A percentile compares a stretch with the other conserved stretches of the same genome.
Conservation (phyloP, 1,140 invertebrate genomes). For the Myzus persicae region DNA sequence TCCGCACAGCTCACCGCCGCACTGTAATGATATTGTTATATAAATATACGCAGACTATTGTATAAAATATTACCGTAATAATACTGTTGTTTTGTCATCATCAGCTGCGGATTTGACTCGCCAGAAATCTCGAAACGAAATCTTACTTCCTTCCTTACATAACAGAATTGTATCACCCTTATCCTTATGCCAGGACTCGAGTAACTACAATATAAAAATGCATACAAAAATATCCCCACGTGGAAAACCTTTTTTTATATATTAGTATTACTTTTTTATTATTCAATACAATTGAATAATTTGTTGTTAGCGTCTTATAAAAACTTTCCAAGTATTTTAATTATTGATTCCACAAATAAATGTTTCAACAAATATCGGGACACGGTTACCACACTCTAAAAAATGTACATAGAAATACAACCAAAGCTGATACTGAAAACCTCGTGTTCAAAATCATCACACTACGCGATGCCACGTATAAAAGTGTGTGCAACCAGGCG, state of each 20-base stretch:
- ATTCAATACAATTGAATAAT: neutral
- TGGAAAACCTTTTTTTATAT: neutral
- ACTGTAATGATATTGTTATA: neutral
- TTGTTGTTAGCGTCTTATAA: neutral
- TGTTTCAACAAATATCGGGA: neutral
- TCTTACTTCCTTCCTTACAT: neutral
- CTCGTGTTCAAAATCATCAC: too few species aligned
- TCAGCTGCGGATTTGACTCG: neutral
- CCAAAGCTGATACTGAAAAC: too few species aligned
- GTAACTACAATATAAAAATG: neutral
- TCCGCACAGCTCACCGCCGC: neutral
- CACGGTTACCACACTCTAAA: too few species aligned
- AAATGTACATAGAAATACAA: too few species aligned
- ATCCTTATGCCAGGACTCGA: too few species aligned
- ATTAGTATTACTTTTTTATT: neutral
- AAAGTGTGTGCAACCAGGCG: too few species aligned
- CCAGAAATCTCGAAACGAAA: neutral
- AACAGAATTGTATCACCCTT: neutral
- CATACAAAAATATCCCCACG: neutral
- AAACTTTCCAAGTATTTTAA: neutral
- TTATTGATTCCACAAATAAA: neutral
- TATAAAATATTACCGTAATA: slow-evolving; percentile 1
- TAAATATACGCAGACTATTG: neutral
- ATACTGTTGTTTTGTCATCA: neutral
- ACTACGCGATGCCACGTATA: too few species aligned